Base-by-base conservation (phyloP, 2,888 invertebrate genomes). In the Ophioninae sp. region DNA sequence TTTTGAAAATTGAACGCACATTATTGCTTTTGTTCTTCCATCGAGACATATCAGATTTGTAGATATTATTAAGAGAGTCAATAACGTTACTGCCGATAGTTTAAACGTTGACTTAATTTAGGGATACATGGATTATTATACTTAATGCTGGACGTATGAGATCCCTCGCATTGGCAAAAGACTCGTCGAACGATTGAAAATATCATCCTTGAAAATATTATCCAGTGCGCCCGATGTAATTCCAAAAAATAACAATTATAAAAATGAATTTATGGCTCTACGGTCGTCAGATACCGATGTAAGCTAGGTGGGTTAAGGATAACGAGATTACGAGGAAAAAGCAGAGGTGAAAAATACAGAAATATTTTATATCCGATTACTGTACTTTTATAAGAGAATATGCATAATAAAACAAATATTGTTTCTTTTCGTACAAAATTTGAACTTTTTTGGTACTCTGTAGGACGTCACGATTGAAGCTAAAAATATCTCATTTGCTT, bases 11-110 rank as follows among this genome's bases (percentile, higher is more conserved):
- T n/a, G n/a, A 64, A 44, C 21, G 39, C 50, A 50, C 39, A 21
- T 10, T 44, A n/a, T 59, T 61, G 44, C 73, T 59, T 56, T 80
- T 37, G n/a, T 78, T 81, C 41, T 67, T 69, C 69, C 20, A 57
- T 78, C 39, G 62, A 68, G 61, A 72, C 81, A 84, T 81, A 84
- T 84, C 84, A 84, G 41, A 56, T 67, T 59, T 78, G 70, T 79
- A 79, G 64, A 79, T 68, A 64, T 78, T 83, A 80, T 72, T 68
- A 76, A 76, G 50, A 10, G 75, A 83, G 82, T 83, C 82, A 79
- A 83, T 83, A 83, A 77, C 61, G 67, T 83, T 83, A 83, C 64
- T 56, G 57, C 72, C 57, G 72, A 50, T 83, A 76, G 68, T 64
- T 56, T 83, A 73, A 68, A 79, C 73, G 68, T 76, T 83, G 75